Conservation (phyloP, 2,888 invertebrate genomes). For the Sclerodermus sp. region DNA sequence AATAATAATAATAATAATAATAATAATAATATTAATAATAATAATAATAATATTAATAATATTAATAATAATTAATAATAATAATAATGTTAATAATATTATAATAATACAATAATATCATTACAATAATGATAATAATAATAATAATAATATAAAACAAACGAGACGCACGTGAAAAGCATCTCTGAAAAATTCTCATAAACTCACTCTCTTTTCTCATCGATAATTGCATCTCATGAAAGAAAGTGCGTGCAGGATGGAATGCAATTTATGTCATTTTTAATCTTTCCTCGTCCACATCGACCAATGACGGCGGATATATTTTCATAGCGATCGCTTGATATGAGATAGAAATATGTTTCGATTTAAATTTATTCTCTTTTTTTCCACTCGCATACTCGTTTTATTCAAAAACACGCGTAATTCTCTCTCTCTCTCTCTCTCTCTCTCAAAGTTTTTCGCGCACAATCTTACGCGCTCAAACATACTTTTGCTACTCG, state of each 20-base stretch:
- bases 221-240: no score
- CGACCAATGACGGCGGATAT: no score
- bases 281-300: no score
- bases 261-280: no score
- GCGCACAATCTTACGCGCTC: no score
- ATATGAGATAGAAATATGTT: constrained; percentile 49
- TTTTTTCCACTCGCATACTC: background rate
- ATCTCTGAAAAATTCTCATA: background rate
- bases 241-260: no score
- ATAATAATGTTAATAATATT: constrained; percentile 5
- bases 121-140: constrained; percentile 10
- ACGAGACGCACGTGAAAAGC: constrained; percentile 11
- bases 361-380: background rate
- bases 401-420: constrained; percentile 5
- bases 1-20: constrained; percentile 15
- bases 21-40: constrained; percentile 1
- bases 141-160: constrained; percentile 21
- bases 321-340: no score
- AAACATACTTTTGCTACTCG: no score
- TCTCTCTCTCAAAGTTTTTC: constrained; percentile 34
- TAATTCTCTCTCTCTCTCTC: no score
- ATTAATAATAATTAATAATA: constrained; percentile 17
- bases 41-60: constrained; percentile 13
- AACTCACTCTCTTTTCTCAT: background rate
- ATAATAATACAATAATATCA: constrained; percentile 11